Base-by-base conservation (phyloP, 1,140 invertebrate species). In the Papilio aristodemus region DNA sequence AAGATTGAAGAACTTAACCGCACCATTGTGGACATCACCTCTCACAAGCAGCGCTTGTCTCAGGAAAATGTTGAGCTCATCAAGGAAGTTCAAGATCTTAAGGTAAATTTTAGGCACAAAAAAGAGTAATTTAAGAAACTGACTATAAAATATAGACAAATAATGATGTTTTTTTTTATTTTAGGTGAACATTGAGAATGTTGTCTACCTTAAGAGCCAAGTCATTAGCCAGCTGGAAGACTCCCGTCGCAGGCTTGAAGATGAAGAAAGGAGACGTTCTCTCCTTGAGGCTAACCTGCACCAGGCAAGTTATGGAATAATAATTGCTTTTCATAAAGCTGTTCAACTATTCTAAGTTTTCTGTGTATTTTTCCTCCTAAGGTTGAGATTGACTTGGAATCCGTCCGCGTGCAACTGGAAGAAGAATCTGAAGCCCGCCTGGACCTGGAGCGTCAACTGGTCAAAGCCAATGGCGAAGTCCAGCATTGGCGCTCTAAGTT, bases 1-100 rank as follows among this genome's bases (percentile, higher is more conserved):
- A 98, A 97, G 86, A 98, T 99, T 81, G 98, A 99, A 90, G 98
- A 99, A 91, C 87, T 99, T 69, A 98, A 97, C 92, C 96, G 98
- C 84, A 97, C 97, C 37, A 96, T 99, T 79, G 95, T 98, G 74
- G 98, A 99, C 85, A 97, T 99, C 81, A 98, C 97, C 66, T 97
- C 96, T 70, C 95, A 96, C 91, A 97, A 97, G 92, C 95, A 95
- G 80, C 95, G 96, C 76, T 92, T 97, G 67, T 96, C 96, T 38
- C 95, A 95, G 92, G 98, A 99, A 91, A 99, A 99, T 92, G 96
- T 98, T 90, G 97, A 98, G 89, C 93, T 99, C 80, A 94, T 95
- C 81, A 98, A 98, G 92, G 97, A 98, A 93, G 96, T 98, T 77
- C 97, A 98, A 92, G 97, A 98, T 85, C 94, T 98, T 78, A 99